These are phyloP conservation scores for Idaea biselata DNA, from an alignment of 2,888 invertebrate species.

Conservation along the genomic window DNA sequence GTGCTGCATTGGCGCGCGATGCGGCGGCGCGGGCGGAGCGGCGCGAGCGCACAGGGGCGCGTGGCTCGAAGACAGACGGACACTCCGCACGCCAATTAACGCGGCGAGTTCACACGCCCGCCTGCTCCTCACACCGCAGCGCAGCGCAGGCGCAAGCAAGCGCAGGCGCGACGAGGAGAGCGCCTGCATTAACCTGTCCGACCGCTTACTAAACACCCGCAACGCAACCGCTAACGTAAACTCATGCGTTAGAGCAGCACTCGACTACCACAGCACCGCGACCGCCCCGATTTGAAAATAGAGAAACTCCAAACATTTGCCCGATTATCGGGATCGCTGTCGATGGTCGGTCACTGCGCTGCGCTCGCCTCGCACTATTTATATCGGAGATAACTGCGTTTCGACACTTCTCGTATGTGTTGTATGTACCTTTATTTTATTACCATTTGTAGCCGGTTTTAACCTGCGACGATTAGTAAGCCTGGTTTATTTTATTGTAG, in stretches of 20 bases:
- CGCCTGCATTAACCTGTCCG: conserved; percentile 46
- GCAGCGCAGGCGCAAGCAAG: too few relatives aligned
- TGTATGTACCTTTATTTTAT: conserved; percentile 71
- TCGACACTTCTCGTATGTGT: conserved; percentile 70
- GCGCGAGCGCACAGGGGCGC: conserved; percentile 52
- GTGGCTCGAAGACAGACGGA: conserved; percentile 69
- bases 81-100: conserved; percentile 74
- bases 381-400: conserved; percentile 72
- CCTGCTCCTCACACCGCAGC: conserved; percentile 46
- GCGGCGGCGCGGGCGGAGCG: not conserved
- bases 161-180: too few relatives aligned
- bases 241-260: conserved; percentile 43
- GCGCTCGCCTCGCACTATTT: conserved; percentile 72
- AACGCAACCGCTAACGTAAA: conserved; percentile 44
- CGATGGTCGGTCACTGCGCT: conserved; percentile 76
- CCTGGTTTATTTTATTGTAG: conserved; percentile 67
- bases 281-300: conserved; percentile 72
- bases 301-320: conserved; percentile 76
- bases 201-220: conserved; percentile 28
- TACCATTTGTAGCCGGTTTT: conserved; percentile 77
- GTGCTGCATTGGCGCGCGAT: not conserved
- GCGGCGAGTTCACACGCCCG: conserved; percentile 70
- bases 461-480: conserved; percentile 70
- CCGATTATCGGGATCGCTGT: conserved; percentile 76
- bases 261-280: conserved; percentile 43